Conservation (phyloP, 2,797 vertebrate species). For the Poecilia picta region DNA sequence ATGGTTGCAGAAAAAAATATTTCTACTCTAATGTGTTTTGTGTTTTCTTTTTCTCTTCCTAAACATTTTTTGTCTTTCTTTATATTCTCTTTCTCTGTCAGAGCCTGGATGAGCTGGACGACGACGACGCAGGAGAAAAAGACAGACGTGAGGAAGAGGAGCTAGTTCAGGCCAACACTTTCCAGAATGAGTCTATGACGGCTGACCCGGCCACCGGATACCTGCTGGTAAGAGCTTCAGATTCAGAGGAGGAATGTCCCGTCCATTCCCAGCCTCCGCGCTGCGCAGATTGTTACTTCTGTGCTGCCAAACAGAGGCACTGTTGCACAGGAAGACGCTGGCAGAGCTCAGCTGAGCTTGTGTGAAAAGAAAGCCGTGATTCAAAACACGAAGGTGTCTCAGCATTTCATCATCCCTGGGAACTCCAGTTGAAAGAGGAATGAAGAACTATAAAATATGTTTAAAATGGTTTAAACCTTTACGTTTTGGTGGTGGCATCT, state of each 20-base stretch:
- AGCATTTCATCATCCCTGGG: conserved; percentile 46
- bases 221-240: conserved; percentile 79
- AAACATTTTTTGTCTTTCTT: background rate
- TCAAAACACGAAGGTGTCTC: conserved; percentile 48
- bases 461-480: conserved; percentile 11
- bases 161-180: conserved; percentile 92
- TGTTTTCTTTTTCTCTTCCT: background rate
- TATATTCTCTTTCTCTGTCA: conserved; percentile 59
- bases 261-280: background rate
- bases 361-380: conserved; percentile 29
- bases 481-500: background rate
- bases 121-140: conserved; percentile 90
- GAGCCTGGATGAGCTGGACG: conserved; percentile 96
- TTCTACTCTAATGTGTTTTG: background rate
- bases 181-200: conserved; percentile 90
- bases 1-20: background rate
- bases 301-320: conserved; percentile 70
- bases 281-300: conserved; percentile 29
- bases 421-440: conserved; percentile 27
- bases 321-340: conserved; percentile 66
- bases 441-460: conserved; percentile 4
- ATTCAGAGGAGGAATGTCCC: background rate
- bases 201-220: conserved; percentile 79
- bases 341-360: conserved; percentile 26
- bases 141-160: conserved; percentile 87